Conservation (phyloP, 2,797 vertebrate genomes). For the Acrossocheilus fasciatus region DNA sequence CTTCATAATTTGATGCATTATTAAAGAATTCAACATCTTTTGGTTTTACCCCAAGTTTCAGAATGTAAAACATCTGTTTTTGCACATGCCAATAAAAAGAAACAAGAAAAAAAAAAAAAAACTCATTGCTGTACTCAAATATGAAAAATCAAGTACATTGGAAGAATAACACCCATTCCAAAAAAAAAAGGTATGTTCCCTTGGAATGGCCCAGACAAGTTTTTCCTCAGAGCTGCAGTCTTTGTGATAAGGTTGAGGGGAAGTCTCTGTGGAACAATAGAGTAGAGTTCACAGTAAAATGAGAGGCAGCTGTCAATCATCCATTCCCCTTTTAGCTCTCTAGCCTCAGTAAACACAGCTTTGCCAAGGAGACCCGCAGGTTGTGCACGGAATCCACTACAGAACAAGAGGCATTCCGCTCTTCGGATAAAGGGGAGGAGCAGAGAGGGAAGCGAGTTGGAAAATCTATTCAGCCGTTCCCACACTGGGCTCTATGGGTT, state of each 20-base stretch:
- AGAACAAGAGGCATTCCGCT: constrained; percentile 51
- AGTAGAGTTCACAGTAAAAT: constrained; percentile 22
- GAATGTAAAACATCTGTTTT: neutral
- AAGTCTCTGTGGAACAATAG: constrained; percentile 42
- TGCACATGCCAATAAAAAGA: neutral
- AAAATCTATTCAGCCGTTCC: constrained; percentile 57
- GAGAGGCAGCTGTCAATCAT: constrained; percentile 62
- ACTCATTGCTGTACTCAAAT: neutral
- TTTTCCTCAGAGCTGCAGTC: constrained; percentile 36
- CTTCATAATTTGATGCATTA: neutral
- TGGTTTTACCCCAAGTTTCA: neutral
- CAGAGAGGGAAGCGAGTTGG: constrained; percentile 8
- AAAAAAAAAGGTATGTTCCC: neutral
- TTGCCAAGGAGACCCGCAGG: constrained; percentile 57
- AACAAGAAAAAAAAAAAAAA: neutral
- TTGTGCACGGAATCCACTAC: constrained; percentile 56
- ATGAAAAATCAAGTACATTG: neutral
- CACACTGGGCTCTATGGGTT: constrained; percentile 58
- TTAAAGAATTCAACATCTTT: neutral
- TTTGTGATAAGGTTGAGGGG: constrained; percentile 46
- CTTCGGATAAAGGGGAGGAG: constrained; percentile 37
- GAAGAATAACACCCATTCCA: neutral
- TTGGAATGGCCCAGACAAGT: constrained; percentile 31
- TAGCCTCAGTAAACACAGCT: constrained; percentile 39
- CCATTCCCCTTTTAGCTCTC: constrained; percentile 22